These are phyloP conservation scores for Sycophila sp. DNA, from an alignment of 1,140 invertebrate species.

Conservation along the genomic window DNA sequence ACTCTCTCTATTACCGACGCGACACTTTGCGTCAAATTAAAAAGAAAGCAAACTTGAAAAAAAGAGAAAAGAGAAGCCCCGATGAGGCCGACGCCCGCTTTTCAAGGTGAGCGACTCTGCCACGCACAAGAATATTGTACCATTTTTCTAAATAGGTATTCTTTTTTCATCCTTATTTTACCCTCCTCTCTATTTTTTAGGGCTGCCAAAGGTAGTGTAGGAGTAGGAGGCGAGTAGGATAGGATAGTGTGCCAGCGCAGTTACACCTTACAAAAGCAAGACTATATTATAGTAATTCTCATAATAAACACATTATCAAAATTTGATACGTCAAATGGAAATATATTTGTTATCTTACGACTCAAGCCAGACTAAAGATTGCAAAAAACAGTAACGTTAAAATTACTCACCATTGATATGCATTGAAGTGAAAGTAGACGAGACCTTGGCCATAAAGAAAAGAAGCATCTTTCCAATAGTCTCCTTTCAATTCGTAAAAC, in stretches of 20 bases:
- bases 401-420: constrained; percentile 96
- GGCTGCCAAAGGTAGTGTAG: no score
- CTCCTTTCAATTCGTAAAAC: constrained; percentile 80
- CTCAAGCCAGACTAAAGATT: no score
- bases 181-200: no score
- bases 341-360: no score
- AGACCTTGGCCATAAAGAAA: constrained; percentile 94
- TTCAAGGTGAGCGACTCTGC: constrained; percentile 59
- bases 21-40: constrained; percentile 40
- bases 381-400: no score
- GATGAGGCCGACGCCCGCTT: constrained; percentile 54
- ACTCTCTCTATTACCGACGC: constrained; percentile 9
- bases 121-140: constrained; percentile 49
- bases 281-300: no score
- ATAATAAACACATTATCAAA: no score
- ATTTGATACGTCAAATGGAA: no score
- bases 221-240: no score
- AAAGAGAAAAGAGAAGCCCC: constrained; percentile 48
- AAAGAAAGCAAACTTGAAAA: constrained; percentile 36
- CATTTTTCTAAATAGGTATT: constrained; percentile 49
- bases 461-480: constrained; percentile 90
- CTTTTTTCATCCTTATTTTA: constrained; percentile 37
- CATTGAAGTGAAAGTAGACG: constrained; percentile 95
- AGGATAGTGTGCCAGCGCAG: no score
- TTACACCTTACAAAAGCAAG: no score